Base-by-base conservation (phyloP, 2,888 invertebrate genomes). In the Macrophya alboannulata region DNA sequence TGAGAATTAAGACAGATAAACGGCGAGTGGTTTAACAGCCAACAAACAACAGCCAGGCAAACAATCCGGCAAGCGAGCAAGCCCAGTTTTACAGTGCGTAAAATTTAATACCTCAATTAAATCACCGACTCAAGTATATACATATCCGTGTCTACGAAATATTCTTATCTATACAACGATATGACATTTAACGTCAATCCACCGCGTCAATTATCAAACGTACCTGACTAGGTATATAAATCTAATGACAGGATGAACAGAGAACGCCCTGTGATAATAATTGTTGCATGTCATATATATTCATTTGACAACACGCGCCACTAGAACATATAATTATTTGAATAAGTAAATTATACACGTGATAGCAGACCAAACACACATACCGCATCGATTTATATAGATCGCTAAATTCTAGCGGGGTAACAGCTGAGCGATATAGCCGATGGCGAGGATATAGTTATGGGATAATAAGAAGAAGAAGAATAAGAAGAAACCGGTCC, bases 401-500 rank as follows among this genome's bases (percentile, higher is more conserved):
- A 37, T 68, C 37, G 31, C 37, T 6, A 8, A 15, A 55, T 77
- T 25, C 12, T 77, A 77, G 77, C 77, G 77, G 77, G 51, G 37
- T 81, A 62, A 59, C 81, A 81, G 81, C 81, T 81, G 81, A 81
- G 81, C 81, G 59, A 43, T 62, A 81, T 81, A 81, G 81, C 25
- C 62, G 43, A 4, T 62, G 9, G 15, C 9, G 1, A 25, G 21
- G n/a, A 40, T 37, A 15, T 10, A 45, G 51, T 51, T n/a, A n/a
- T n/a, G n/a, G n/a, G n/a, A n/a, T n/a, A n/a, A n/a, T n/a, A n/a
- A n/a, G n/a, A 31, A 31, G 1, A 31, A 37, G 31, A 31, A 31
- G 37, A 17, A 55, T 37, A 45, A 21, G 21, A 62, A 31, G n/a
- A 81, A 81, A 81, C 81, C 81, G 81, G 81, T 81, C 62, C 81